A percentile compares a stretch with the other conserved stretches of the same genome.
phyloP scores from a whole-genome alignment of 2,888 invertebrate genomes.

The Empis livida region DNA sequence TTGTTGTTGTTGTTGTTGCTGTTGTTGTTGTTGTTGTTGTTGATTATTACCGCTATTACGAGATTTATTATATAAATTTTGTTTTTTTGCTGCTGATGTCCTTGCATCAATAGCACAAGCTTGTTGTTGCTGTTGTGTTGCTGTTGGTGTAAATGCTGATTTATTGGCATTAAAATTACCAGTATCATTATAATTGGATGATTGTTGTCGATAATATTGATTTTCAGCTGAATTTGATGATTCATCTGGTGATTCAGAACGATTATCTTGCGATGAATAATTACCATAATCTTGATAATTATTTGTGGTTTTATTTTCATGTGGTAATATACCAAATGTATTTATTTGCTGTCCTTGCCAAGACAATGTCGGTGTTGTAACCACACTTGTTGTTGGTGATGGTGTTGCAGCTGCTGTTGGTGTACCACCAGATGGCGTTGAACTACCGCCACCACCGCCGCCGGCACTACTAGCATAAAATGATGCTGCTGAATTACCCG shows the following conservation, averaged over 20 bases:
- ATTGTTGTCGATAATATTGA: slow-evolving; percentile 2
- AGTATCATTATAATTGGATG: neutral
- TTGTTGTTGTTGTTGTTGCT: neutral
- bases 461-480: neutral
- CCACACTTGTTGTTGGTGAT: slow-evolving; percentile 30
- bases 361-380: slow-evolving; percentile 40
- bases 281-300: neutral
- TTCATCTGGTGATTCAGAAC: slow-evolving; percentile 2
- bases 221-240: slow-evolving; percentile 1
- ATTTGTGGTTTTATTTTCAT: slow-evolving; percentile 47
- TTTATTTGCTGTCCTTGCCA: slow-evolving; percentile 49
- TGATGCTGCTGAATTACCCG: neutral
- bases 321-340: slow-evolving; percentile 65
- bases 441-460: slow-evolving; percentile 1
- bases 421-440: slow-evolving; percentile 1
- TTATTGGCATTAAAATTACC: neutral
- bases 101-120: neutral
- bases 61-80: slow-evolving; percentile 1
- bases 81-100: neutral
- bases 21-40: neutral
- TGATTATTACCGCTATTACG: neutral
- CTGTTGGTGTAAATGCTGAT: neutral
- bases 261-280: slow-evolving; percentile 1
- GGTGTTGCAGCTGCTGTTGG: slow-evolving; percentile 22
- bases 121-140: neutral